Evolutionary conservation across 1,140 invertebrate genomes (phyloP), one percentile per base, ranked within the genome.

Genomic region (Rhagoletis pomonella): DNA sequence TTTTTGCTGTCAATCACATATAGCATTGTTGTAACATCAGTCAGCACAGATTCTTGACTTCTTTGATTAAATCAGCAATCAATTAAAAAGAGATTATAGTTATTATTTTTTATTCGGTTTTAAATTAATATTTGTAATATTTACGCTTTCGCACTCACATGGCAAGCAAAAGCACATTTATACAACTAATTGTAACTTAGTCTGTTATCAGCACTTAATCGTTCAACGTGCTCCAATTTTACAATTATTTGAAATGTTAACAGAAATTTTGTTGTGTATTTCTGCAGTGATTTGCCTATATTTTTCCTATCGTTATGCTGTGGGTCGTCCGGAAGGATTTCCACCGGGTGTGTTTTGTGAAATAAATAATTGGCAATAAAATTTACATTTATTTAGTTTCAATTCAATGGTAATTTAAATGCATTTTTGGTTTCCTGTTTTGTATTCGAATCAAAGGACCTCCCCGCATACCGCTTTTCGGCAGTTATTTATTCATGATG

Each of bases 131-230:
- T 62, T 62, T 62, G 60, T 14, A 62, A 62, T n/a, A 7, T 62
- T 12, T 14, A 62, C 17, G 60, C 4, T 44, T 47, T 73, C 14
- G 14, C 67, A 5, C 42, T 73, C 39, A 73, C 17, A n/a, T 73
- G 12, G 10, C 42, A 17, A 73, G 44, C 67, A 73, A 73, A 73
- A 73, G 42, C 67, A 73, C 44, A 47, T 47, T n/a, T 4, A 12
- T 42, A 9, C 67, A 29, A 10, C 4, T n/a, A 73, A 73, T 73
- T 73, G 42, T 42, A 73, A 12, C 14, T 73, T 42, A 73, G 67
- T 73, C 67, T 12, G 93, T 94, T 0, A 17, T 93, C 1, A 90
- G 92, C 91, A 94, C 19, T 91, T 90, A 55, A 94, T 93, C 92
- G 85, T 91, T 6, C 90, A 91, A 88, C 29, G 91, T 91, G 9